A percentile compares a stretch with the other conserved stretches of the same genome.
Evolutionary conservation across 2,888 invertebrate genomes (phyloP).

Genomic region (Tolmerus cingulatus): DNA sequence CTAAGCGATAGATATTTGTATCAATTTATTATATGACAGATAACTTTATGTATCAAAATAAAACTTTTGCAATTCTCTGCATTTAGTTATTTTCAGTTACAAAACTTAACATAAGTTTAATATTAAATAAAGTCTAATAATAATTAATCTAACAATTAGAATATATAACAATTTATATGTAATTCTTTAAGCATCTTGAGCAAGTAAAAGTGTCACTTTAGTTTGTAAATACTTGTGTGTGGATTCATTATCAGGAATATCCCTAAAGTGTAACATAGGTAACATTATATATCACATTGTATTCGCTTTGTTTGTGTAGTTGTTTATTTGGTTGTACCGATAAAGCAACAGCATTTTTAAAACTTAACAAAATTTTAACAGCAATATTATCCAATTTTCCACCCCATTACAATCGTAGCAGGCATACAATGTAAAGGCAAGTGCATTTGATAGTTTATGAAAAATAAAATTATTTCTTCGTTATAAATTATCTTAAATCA

Average conservation of each 20-base stretch:
- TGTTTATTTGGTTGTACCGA: background rate
- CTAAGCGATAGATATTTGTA: background rate
- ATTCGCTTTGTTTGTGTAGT: background rate
- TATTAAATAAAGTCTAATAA: background rate
- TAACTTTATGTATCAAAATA: background rate
- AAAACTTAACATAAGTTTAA: background rate
- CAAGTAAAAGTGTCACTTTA: background rate
- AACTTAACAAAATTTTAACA: background rate
- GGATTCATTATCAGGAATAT: background rate
- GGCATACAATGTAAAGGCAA: background rate
- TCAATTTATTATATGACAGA: background rate
- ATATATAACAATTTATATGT: background rate
- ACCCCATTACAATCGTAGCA: background rate
- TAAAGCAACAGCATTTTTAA: background rate
- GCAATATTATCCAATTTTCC: background rate
- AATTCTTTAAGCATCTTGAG: background rate
- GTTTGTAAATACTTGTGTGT: background rate
- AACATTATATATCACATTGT: background rate
- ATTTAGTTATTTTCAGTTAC: background rate
- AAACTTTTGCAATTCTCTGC: background rate
- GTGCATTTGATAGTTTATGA: background rate
- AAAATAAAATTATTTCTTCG: background rate
- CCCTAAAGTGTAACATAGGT: background rate
- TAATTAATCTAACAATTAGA: too few relatives aligned
- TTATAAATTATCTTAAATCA: background rate